A percentile compares a stretch with the other conserved stretches of the same genome.
Evolutionary conservation across 2,888 invertebrate genomes (phyloP).

Genomic region (Rotaria socialis): DNA sequence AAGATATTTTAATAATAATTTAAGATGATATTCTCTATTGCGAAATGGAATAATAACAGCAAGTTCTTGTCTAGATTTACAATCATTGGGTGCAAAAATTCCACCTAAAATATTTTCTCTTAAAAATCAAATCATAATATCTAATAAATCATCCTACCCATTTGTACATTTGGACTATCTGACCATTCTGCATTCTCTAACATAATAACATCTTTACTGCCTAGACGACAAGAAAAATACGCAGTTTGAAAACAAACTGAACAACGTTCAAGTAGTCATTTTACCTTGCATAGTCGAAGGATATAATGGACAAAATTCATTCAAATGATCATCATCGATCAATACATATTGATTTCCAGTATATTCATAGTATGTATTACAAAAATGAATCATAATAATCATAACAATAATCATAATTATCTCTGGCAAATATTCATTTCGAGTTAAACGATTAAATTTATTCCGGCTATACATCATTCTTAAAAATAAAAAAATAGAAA

Average conservation of each 20-base stretch:
- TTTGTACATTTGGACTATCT: slow-evolving; percentile 11
- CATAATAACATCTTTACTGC: not conserved
- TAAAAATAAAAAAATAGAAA: not conserved
- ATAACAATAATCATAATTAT: not conserved
- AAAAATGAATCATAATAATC: not conserved
- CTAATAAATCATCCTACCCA: not conserved
- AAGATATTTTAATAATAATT: slow-evolving; percentile 60
- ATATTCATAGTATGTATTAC: slow-evolving; percentile 13
- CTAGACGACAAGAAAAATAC: not conserved
- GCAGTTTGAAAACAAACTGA: not conserved
- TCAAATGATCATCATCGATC: not conserved
- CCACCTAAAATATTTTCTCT: slow-evolving; percentile 30
- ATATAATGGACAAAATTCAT: not conserved
- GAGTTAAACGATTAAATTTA: not conserved
- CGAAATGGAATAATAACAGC: slow-evolving; percentile 58
- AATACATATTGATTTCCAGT: slow-evolving; percentile 10
- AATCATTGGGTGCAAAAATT: slow-evolving; percentile 28
- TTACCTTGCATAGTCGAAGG: not conserved
- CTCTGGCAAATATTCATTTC: slow-evolving; percentile 8
- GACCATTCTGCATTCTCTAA: not conserved
- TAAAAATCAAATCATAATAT: not conserved
- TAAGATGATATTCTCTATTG: slow-evolving; percentile 61
- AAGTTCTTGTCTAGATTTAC: slow-evolving; percentile 48
- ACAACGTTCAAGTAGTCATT: too few species aligned
- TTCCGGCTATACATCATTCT: not conserved